Percentiles rank a stretch among this genome's conserved stretches.
These are phyloP conservation scores for Oceanites oceanicus DNA, from an alignment of 2,113 vertebrate genomes.

Conservation along the genomic window DNA sequence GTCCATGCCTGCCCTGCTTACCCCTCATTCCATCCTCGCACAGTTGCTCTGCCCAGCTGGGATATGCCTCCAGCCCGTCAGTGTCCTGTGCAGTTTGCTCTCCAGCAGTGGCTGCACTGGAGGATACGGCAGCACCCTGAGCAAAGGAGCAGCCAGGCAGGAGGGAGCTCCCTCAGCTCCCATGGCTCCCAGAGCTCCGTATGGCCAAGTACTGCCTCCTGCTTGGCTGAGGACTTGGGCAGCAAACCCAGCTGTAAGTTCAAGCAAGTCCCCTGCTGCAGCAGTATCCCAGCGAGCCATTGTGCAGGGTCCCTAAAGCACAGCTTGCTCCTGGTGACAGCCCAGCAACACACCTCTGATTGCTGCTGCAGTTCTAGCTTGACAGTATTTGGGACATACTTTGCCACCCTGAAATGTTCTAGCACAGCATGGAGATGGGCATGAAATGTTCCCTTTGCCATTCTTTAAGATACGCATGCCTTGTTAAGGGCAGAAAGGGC, in stretches of 20 bases:
- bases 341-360: rapidly evolving
- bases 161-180: not conserved
- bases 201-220: not conserved
- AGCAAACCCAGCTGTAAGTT: not conserved
- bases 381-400: not conserved
- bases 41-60: not conserved
- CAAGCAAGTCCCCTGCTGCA: not conserved
- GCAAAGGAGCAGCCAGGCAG: not conserved
- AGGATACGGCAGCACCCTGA: not conserved
- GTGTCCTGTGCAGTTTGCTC: not conserved
- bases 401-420: not conserved
- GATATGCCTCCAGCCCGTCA: not conserved
- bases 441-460: not conserved
- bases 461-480: not conserved
- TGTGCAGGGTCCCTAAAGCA: not conserved
- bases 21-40: not conserved
- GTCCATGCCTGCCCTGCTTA: not conserved
- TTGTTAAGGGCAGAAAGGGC: not conserved
- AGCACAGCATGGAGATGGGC: not conserved
- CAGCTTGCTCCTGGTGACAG: not conserved
- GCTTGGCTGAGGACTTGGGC: rapidly evolving
- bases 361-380: not conserved
- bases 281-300: not conserved
- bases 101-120: not conserved
- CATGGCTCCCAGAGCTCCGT: not conserved